phyloP scores from a whole-genome alignment of 1,140 invertebrate species.

The Papilio dardanus region DNA sequence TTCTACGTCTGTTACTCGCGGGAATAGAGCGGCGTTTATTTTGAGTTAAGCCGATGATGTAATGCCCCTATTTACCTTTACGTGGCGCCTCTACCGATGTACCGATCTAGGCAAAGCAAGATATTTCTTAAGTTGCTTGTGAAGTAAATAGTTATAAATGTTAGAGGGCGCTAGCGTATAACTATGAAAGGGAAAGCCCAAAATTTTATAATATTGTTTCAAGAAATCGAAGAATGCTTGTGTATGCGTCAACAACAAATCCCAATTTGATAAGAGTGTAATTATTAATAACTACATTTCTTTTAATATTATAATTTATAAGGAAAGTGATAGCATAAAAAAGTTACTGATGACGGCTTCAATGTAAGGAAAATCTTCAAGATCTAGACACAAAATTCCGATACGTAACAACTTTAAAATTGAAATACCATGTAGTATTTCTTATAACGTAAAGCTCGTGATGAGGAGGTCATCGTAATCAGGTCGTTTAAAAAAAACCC shows the following conservation, averaged over 20 bases:
- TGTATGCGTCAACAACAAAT: background rate
- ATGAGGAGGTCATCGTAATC: background rate
- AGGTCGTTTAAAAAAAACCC: slow-evolving; percentile 6
- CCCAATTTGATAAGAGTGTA: background rate
- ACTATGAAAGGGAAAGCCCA: background rate
- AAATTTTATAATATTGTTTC: background rate
- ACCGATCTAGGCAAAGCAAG: background rate
- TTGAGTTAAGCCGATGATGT: background rate
- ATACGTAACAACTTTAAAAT: background rate
- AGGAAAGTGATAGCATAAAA: background rate
- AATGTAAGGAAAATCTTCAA: background rate
- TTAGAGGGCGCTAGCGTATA: background rate
- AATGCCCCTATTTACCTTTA: slow-evolving; percentile 10
- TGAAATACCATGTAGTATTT: background rate
- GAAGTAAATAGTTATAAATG: background rate
- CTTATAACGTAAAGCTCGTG: background rate
- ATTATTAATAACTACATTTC: background rate
- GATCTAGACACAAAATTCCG: no score
- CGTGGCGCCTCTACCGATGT: background rate
- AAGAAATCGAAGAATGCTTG: background rate
- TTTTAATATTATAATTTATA: background rate
- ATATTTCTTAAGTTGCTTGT: background rate
- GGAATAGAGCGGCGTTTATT: background rate
- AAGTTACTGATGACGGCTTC: background rate
- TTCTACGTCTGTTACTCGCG: background rate